Evolutionary conservation across 2,888 invertebrate genomes (phyloP).

Genomic region (Notodonta ziczac): DNA sequence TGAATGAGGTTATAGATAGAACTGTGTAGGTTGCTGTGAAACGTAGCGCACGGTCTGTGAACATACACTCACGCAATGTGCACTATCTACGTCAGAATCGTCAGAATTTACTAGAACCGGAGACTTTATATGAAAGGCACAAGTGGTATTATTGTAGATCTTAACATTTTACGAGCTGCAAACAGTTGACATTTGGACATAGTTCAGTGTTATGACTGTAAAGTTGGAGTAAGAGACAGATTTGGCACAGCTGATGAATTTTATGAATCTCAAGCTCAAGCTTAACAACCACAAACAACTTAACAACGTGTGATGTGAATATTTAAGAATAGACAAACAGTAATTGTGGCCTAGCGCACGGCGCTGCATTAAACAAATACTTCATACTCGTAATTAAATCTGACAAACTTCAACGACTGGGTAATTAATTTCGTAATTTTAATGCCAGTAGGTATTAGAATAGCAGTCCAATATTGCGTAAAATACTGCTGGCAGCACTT

Average conservation of each 20-base stretch:
- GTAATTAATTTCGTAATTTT: not conserved
- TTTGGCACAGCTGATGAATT: not conserved
- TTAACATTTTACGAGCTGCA: not conserved
- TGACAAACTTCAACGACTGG: not conserved
- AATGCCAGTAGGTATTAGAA: not conserved
- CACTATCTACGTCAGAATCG: not conserved
- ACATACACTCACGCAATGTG: constrained; percentile 1
- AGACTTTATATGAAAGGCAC: not conserved
- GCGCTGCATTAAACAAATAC: not conserved
- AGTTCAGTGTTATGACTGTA: constrained; percentile 4
- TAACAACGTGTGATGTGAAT: not conserved
- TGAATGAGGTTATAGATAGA: constrained; percentile 41
- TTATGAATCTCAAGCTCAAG: not conserved
- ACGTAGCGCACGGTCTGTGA: constrained; percentile 7
- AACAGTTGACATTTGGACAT: not conserved
- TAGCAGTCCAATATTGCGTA: not conserved
- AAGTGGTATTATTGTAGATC: not conserved
- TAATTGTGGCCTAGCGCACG: not conserved
- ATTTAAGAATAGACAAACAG: not conserved
- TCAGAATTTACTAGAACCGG: not conserved
- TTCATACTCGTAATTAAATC: not conserved
- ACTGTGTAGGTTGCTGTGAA: constrained; percentile 26
- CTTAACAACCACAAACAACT: not conserved
- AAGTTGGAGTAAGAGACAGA: not conserved
- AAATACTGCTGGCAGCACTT: not conserved